A percentile compares a stretch with the other conserved stretches of the same genome.
These are phyloP conservation scores for Brachionus manjavacas DNA, from an alignment of 1,140 invertebrate genomes.

Conservation along the genomic window DNA sequence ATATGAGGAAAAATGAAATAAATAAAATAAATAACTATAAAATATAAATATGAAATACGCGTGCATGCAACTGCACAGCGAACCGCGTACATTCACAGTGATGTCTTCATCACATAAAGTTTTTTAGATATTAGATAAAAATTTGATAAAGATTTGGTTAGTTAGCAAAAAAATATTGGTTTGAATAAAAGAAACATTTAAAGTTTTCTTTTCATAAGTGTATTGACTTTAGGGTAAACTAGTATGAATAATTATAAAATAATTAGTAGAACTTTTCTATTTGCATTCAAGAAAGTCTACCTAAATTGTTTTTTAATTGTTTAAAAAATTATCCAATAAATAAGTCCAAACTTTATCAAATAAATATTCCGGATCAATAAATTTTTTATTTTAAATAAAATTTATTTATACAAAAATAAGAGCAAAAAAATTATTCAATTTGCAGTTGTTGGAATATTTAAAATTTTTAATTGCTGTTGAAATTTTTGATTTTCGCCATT, in stretches of 20 bases:
- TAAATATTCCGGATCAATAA: neutral
- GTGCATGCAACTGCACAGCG: too few species aligned
- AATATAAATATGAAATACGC: too few species aligned
- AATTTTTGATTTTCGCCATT: neutral
- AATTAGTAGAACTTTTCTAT: neutral
- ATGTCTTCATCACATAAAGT: too few species aligned
- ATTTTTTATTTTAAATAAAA: neutral
- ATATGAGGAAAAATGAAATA: too few species aligned
- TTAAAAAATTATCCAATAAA: neutral
- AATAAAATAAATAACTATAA: too few species aligned
- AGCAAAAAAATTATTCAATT: slow-evolving; percentile 9
- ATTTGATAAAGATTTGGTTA: too few species aligned
- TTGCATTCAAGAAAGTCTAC: neutral
- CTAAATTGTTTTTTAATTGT: neutral
- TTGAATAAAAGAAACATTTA: too few species aligned
- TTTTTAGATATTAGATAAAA: too few species aligned
- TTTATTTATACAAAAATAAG: neutral
- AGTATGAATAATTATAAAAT: neutral
- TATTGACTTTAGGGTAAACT: neutral
- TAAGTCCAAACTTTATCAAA: neutral
- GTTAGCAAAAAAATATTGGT: too few species aligned
- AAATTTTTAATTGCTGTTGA: slow-evolving; percentile 14
- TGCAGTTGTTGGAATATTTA: slow-evolving; percentile 22
- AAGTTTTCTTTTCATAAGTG: too few species aligned
- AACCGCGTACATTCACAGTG: too few species aligned